Percentiles rank a stretch among this genome's conserved stretches.
These are phyloP conservation scores for Holacanthus passer DNA, from an alignment of 2,113 vertebrate species.

Conservation along the genomic window DNA sequence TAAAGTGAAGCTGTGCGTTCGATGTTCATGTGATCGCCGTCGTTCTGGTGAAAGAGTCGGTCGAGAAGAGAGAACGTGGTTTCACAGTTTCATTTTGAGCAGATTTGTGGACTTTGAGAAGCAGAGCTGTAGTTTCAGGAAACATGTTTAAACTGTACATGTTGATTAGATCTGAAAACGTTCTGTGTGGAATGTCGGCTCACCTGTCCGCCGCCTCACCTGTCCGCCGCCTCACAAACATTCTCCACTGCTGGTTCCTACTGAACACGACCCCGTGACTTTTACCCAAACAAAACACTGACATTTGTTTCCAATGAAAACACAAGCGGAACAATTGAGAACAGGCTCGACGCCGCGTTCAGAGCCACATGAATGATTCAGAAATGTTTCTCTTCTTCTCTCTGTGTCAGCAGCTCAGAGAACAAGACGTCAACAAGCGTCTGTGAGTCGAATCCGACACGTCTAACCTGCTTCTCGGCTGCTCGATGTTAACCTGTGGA, in stretches of 20 bases:
- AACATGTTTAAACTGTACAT: too few species aligned
- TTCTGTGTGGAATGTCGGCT: background rate
- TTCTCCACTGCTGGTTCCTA: constrained; percentile 59
- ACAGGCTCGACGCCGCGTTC: constrained; percentile 52
- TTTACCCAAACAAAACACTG: constrained; percentile 61
- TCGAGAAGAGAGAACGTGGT: too few species aligned
- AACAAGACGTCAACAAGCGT: constrained; percentile 3
- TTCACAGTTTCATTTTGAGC: too few species aligned
- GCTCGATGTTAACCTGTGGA: too few species aligned
- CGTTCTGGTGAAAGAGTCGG: too few species aligned
- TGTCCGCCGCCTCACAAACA: constrained; percentile 22
- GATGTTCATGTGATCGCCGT: too few species aligned
- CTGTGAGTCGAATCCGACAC: background rate
- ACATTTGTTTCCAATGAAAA: constrained; percentile 76
- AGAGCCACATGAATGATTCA: constrained; percentile 47
- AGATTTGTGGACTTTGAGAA: too few species aligned
- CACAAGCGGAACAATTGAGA: constrained; percentile 65
- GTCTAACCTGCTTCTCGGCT: background rate
- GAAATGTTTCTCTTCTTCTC: constrained; percentile 42
- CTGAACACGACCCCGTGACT: constrained; percentile 60
- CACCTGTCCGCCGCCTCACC: constrained; percentile 3
- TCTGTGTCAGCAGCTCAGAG: background rate
- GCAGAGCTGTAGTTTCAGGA: too few species aligned
- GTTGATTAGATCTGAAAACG: background rate
- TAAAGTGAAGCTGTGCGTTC: too few species aligned